Conservation (phyloP, 30 jellyfish, hydroid and myxozoan genomes). For the Pelagia noctiluca region DNA sequence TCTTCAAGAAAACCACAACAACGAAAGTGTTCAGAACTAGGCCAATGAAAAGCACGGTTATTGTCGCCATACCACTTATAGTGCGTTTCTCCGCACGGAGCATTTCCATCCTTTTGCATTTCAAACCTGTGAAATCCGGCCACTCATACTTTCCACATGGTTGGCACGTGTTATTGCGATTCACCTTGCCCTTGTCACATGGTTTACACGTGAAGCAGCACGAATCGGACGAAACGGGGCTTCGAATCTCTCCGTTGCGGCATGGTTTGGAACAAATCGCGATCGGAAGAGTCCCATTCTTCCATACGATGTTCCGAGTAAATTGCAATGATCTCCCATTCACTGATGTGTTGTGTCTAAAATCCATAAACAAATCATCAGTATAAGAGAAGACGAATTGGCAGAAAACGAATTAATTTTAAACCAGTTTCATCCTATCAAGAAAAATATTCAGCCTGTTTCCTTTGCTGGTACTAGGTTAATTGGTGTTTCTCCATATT, state of each 20-base stretch:
- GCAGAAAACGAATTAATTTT: no score
- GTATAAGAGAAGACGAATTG: no score
- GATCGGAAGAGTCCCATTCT: neutral
- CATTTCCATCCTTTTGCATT: conserved; percentile 34
- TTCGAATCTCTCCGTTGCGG: no score
- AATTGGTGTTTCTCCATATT: no score
- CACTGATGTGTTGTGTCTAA: no score
- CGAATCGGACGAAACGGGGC: conserved; percentile 34
- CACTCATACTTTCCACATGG: conserved; percentile 23
- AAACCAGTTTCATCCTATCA: no score
- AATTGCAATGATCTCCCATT: no score
- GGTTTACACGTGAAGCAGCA: conserved; percentile 70
- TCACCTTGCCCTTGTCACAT: conserved; percentile 40
- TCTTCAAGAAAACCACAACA: conserved; percentile 26
- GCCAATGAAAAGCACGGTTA: conserved; percentile 25
- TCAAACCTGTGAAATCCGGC: conserved; percentile 27
- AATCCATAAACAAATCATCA: no score
- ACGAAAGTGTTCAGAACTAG: conserved; percentile 56
- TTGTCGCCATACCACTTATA: neutral
- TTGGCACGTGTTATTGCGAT: conserved; percentile 47
- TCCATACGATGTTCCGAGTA: conserved; percentile 15
- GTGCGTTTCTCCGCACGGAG: neutral
- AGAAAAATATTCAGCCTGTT: no score
- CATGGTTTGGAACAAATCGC: conserved; percentile 58
- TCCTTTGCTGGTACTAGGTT: no score